A percentile compares a stretch with the other conserved stretches of the same genome.
These are phyloP conservation scores for Eupeodes latifasciatus DNA, from an alignment of 2,888 invertebrate species.

Conservation along the genomic window DNA sequence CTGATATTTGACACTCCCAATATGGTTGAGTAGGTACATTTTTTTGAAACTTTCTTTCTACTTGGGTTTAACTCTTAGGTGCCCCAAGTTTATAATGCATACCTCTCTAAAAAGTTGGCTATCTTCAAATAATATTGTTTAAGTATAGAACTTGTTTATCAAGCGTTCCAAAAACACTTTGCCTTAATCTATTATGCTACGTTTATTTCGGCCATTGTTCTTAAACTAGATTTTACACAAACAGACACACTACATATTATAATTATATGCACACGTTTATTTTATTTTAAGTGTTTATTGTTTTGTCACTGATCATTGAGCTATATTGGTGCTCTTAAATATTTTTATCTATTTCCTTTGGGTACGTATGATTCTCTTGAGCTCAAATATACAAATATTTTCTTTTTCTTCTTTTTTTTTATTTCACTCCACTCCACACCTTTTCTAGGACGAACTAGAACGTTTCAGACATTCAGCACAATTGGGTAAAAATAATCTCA, in stretches of 20 bases:
- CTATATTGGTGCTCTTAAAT: conserved; percentile 35
- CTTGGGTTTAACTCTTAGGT: no score
- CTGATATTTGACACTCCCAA: no score
- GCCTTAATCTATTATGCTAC: not conserved
- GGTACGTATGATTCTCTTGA: conserved; percentile 57
- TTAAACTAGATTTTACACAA: not conserved
- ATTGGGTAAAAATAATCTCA: conserved; percentile 88
- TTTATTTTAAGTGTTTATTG: conserved; percentile 46
- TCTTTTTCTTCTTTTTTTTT: conserved; percentile 1
- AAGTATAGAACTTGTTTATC: no score
- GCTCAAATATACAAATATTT: not conserved
- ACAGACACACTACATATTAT: not conserved
- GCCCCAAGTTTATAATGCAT: no score
- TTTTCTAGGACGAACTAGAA: conserved; percentile 90
- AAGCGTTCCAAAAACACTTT: no score
- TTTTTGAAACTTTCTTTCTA: no score
- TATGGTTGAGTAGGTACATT: no score
- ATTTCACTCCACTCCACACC: not conserved
- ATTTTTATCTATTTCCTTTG: conserved; percentile 23
- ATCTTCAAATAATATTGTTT: no score
- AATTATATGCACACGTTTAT: conserved; percentile 28
- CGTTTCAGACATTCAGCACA: conserved; percentile 90
- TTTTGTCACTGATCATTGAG: conserved; percentile 17
- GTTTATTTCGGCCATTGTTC: not conserved
- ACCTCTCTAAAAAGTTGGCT: no score